Percentiles rank a stretch among this genome's conserved stretches.
Conservation (phyloP, 2,888 invertebrate species). For the Platycnemis pennipes region DNA sequence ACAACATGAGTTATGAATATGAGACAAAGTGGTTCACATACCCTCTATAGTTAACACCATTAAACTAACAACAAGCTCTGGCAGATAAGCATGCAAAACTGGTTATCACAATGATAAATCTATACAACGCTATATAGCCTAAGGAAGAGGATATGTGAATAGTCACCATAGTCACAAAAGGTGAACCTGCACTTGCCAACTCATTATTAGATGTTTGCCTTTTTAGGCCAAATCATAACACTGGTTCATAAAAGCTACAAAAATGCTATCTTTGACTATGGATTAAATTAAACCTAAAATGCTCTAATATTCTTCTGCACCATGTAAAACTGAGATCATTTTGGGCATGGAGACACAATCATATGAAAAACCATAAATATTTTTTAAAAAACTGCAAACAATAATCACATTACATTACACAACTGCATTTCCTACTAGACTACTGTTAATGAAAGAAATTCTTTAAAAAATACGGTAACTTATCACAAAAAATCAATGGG, state of each 20-base stretch:
- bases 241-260: background rate
- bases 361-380: background rate
- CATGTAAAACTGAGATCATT: constrained; percentile 49
- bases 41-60: constrained; percentile 21
- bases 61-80: constrained; percentile 55
- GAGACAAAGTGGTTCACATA: background rate
- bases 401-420: constrained; percentile 31
- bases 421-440: background rate
- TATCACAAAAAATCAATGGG: constrained; percentile 41
- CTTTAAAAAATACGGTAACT: constrained; percentile 34
- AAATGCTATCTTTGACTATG: background rate
- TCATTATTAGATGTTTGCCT: background rate
- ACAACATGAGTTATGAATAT: constrained; percentile 48
- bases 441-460: constrained; percentile 39
- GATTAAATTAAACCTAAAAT: background rate
- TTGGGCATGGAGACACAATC: background rate
- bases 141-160: constrained; percentile 60
- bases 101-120: constrained; percentile 57
- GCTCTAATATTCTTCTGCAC: background rate
- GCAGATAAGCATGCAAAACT: constrained; percentile 54
- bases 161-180: constrained; percentile 1
- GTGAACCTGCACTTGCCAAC: background rate
- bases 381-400: constrained; percentile 25
- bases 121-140: constrained; percentile 43
- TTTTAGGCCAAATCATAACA: background rate